These are phyloP conservation scores for Cyclura pinguis DNA, from an alignment of 2,797 vertebrate genomes.

Conservation along the genomic window DNA sequence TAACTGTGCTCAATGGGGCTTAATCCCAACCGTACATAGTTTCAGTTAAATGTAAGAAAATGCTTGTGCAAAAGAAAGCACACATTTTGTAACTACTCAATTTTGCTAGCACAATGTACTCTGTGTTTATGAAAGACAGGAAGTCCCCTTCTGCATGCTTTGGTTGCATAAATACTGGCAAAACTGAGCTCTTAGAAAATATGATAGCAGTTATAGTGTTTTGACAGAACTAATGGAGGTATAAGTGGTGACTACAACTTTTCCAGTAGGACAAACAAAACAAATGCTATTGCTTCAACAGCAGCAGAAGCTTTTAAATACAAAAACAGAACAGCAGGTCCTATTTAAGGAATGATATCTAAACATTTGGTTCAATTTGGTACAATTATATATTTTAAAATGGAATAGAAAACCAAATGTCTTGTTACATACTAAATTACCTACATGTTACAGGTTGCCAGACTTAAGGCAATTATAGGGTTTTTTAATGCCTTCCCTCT, in stretches of 20 bases:
- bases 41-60: not conserved
- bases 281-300: slow-evolving; percentile 36
- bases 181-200: slow-evolving; percentile 35
- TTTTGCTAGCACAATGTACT: slow-evolving; percentile 17
- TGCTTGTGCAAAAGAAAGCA: not conserved
- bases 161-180: slow-evolving; percentile 34
- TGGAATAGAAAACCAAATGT: slow-evolving; percentile 32
- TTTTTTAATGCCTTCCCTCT: slow-evolving; percentile 45
- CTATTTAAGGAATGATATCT: slow-evolving; percentile 40
- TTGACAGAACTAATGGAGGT: slow-evolving; percentile 33
- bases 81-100: not conserved
- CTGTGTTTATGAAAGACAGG: slow-evolving; percentile 14
- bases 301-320: slow-evolving; percentile 10
- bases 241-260: slow-evolving; percentile 26
- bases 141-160: slow-evolving; percentile 8
- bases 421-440: slow-evolving; percentile 48
- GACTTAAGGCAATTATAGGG: slow-evolving; percentile 49
- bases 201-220: slow-evolving; percentile 35
- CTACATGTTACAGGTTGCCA: slow-evolving; percentile 46
- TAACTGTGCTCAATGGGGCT: not conserved
- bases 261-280: slow-evolving; percentile 44
- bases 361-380: slow-evolving; percentile 45
- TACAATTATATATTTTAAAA: slow-evolving; percentile 53
- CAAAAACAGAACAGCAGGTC: not conserved
- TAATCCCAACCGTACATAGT: not conserved